Evolutionary conservation across 2,113 vertebrate genomes (phyloP), one percentile per base, ranked within the genome.

Genomic region (Callaeas wilsoni): DNA sequence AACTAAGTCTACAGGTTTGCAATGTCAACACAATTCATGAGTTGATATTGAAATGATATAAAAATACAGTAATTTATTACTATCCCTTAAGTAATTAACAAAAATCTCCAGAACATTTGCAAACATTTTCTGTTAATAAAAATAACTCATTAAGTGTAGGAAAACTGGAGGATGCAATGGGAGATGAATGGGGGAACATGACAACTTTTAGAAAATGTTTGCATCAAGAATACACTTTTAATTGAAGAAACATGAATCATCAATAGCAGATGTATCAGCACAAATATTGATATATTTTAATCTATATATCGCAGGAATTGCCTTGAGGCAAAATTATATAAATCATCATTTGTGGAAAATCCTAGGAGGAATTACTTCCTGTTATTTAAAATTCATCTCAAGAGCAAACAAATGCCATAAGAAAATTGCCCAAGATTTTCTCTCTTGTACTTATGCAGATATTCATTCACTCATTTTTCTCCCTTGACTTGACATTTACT

Each of bases 241-340:
- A 92, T 89, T 79, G 86, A 87, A 91, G 90, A 90, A 26, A 12
- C 29, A 73, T 92, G 65, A 87, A 83, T 83, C 57, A 92, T 88
- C 78, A 78, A 46, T 32, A 89, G 25, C 11, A 2, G 21, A 65
- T 75, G 5, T 63, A 95, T 84, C 73, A 95, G 47, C 65, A 73
- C 67, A 95, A 95, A 91, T 86, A 88, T 84, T 88, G 90, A 88
- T 94, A 77, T 59, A 89, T 95, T 92, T 93, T 92, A 55, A 49
- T 89, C 80, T 90, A 76, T 80, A 83, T 89, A 81, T 92, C 69
- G 89, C 26, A 75, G 67, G 44, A 96, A 92, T 21, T 64, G 9
- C 92, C 87, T 78, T 80, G 83, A 87, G 83, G 69, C 57, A 91
- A 50, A 91, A 71, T 69, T 12, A 80, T 21, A 85, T 88, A 94